These are phyloP conservation scores for Oryzias sinensis DNA, from an alignment of 2,797 vertebrate genomes.

Conservation along the genomic window DNA sequence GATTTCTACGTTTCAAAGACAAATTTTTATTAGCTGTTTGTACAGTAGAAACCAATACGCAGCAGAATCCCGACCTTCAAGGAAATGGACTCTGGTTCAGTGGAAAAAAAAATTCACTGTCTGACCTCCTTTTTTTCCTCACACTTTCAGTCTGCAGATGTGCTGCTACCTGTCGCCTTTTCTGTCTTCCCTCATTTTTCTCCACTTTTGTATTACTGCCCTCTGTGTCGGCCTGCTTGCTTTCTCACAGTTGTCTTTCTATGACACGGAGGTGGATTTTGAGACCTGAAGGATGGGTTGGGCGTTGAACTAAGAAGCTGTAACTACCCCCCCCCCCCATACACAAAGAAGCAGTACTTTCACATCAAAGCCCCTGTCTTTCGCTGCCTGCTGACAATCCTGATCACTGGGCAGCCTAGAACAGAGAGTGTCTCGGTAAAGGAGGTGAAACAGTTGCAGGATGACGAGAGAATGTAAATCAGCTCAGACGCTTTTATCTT, in stretches of 20 bases:
- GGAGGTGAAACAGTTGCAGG: conserved; percentile 19
- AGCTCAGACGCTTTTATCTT: conserved; percentile 13
- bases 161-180: conserved; percentile 3
- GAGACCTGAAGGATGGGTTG: conserved; percentile 43
- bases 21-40: conserved; percentile 26
- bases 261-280: conserved; percentile 34
- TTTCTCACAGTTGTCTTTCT: conserved; percentile 36
- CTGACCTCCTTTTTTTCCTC: conserved; percentile 56
- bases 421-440: conserved; percentile 16
- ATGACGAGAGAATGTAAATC: conserved; percentile 24
- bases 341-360: neutral
- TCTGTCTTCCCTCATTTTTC: conserved; percentile 8
- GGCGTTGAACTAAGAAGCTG: conserved; percentile 36
- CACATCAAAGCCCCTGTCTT: conserved; percentile 50
- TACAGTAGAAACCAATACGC: conserved; percentile 13
- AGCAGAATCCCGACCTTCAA: conserved; percentile 24
- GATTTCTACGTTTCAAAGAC: conserved; percentile 30
- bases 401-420: conserved; percentile 31
- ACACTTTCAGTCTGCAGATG: conserved; percentile 22
- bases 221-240: conserved; percentile 30
- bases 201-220: conserved; percentile 17
- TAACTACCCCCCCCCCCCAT: neutral
- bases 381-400: conserved; percentile 38
- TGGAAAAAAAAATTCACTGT: conserved; percentile 43
- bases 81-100: conserved; percentile 33